These are phyloP conservation scores for Smittia aterrima DNA, from an alignment of 2,888 invertebrate genomes.

Conservation along the genomic window DNA sequence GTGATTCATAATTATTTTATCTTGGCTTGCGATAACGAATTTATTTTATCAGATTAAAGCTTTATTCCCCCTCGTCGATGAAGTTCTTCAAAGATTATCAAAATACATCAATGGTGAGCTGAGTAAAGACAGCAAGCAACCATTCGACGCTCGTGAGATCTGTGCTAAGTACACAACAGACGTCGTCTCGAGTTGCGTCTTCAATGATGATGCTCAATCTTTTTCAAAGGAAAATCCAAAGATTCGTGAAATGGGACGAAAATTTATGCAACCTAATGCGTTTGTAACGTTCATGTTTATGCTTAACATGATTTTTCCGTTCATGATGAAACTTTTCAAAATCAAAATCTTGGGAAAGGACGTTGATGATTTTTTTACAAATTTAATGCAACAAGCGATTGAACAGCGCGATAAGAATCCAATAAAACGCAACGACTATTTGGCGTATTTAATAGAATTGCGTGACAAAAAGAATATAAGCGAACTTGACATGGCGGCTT, in stretches of 20 bases:
- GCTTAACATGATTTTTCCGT: conserved; percentile 43
- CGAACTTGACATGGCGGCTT: conserved; percentile 46
- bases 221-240: conserved; percentile 49
- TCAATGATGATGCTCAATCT: conserved; percentile 53
- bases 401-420: conserved; percentile 41
- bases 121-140: conserved; percentile 43
- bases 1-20: background rate
- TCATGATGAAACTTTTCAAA: conserved; percentile 43
- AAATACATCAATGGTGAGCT: conserved; percentile 42
- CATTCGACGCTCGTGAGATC: too few relatives aligned
- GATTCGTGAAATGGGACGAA: conserved; percentile 43
- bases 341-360: conserved; percentile 42
- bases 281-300: conserved; percentile 35
- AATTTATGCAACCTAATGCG: conserved; percentile 42
- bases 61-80: conserved; percentile 38
- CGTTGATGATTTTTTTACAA: conserved; percentile 44
- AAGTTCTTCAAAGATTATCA: conserved; percentile 51
- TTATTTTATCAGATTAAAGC: conserved; percentile 43
- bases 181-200: conserved; percentile 54
- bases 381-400: conserved; percentile 44
- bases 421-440: too few relatives aligned
- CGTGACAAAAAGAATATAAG: conserved; percentile 45
- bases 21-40: background rate
- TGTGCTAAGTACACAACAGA: conserved; percentile 53
- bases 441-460: conserved; percentile 44